Evolutionary conservation across 2,797 vertebrate genomes (phyloP).

Genomic region (Falco rusticolus): DNA sequence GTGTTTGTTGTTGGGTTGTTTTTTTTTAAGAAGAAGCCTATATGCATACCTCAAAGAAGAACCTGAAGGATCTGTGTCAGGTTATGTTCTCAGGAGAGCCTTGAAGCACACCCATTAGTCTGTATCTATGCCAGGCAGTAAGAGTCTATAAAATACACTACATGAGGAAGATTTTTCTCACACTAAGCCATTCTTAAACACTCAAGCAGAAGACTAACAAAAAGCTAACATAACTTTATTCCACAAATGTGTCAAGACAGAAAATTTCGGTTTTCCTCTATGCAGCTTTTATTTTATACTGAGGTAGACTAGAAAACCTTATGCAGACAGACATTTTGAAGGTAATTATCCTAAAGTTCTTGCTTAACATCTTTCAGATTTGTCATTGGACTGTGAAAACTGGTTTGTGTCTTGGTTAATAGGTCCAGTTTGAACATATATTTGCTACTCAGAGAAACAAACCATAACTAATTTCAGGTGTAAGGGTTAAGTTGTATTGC

Average conservation of each 20-base stretch:
- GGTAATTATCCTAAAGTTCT: background rate
- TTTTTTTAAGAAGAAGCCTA: background rate
- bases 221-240: background rate
- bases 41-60: background rate
- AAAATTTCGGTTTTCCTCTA: background rate
- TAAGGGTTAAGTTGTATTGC: background rate
- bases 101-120: background rate
- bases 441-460: background rate
- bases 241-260: accelerated
- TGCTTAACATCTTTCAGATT: background rate
- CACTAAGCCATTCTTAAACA: background rate
- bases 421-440: background rate
- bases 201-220: background rate
- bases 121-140: background rate
- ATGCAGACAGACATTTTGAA: background rate
- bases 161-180: background rate
- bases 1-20: background rate
- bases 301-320: background rate
- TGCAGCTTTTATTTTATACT: background rate
- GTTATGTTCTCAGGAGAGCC: background rate
- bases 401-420: background rate
- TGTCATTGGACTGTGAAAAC: background rate
- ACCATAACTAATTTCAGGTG: background rate
- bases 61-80: background rate
- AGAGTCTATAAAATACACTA: background rate